Base-by-base conservation (phyloP, 2,888 invertebrate species). In the Aphidius colemani region DNA sequence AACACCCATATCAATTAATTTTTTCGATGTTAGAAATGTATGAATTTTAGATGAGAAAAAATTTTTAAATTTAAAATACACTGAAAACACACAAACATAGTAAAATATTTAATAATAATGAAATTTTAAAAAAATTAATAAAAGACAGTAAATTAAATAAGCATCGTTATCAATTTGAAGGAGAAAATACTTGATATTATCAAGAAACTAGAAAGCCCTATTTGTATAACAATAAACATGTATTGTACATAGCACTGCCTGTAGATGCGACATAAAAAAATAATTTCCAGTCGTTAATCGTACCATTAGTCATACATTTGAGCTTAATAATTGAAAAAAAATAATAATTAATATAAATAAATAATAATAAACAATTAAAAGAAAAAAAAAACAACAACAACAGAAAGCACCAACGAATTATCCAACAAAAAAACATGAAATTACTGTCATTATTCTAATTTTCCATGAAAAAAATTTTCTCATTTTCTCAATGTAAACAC, bases 1-100 rank as follows among this genome's bases (percentile, higher is more conserved):
- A 72, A 77, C 78, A 82, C 79, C 80, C 82, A 82, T 82, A 82
- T 82, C 82, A 82, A 74, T 77, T 81, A 81, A 81, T 81, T 81
- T 77, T 80, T 74, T 82, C 78, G 78, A 75, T 82, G 82, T 82
- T 82, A 82, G 82, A 78, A 76, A 79, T 81, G 81, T 81, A 81
- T 78, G 79, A 74, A 30, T 74, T 69, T 68, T 71, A 71, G 70
- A 69, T 70, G 69, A 64, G 65, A 64, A 59, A 64, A 45, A 44
- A 53, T 18, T 57, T 44, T 44, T 48, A 60, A 46, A 10, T 56
- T 51, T 61, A 57, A 45, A 57, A 30, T 46, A 57, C 44, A 44
- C 6, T 18, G 45, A 45, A 46, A 18, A 46, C 10, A 56, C 46
- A 40, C 44, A 53, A 45, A 61, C 30, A n/a, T 7, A 53, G 1